Evolutionary conservation across 2,797 vertebrate genomes (phyloP).

Genomic region (Otolemur crassicaudatus): DNA sequence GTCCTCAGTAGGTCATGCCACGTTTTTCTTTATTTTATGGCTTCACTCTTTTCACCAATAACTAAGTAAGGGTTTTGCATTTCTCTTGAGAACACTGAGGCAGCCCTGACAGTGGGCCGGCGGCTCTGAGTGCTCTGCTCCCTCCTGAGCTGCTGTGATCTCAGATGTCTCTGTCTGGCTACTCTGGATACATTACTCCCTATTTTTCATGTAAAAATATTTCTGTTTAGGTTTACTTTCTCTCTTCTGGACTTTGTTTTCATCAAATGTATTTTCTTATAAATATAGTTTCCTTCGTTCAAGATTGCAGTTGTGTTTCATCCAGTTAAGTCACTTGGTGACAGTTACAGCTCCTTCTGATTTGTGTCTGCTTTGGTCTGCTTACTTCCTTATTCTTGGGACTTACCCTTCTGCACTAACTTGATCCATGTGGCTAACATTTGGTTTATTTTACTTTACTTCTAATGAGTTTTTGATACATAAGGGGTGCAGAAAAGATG

Average conservation of each 20-base stretch:
- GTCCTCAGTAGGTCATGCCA: neutral
- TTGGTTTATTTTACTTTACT: constrained; percentile 41
- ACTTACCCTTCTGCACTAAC: neutral
- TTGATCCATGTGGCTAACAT: neutral
- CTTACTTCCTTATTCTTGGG: neutral
- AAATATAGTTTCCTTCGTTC: neutral
- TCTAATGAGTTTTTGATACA: neutral
- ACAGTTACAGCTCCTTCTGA: neutral
- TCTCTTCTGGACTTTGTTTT: neutral
- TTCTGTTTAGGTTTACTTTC: neutral
- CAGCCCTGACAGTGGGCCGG: rapidly evolving
- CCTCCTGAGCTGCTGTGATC: no score
- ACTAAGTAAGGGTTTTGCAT: neutral
- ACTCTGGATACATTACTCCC: no score
- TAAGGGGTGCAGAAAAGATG: no score
- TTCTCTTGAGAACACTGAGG: neutral
- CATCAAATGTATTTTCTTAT: neutral
- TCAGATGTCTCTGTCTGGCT: no score
- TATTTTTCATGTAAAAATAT: neutral
- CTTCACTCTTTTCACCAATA: neutral
- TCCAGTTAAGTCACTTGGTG: neutral
- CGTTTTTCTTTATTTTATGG: neutral
- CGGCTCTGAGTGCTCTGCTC: neutral
- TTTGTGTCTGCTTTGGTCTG: neutral
- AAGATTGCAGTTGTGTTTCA: neutral